These are phyloP conservation scores for Elmis aenea DNA, from an alignment of 2,888 invertebrate species.

Conservation along the genomic window DNA sequence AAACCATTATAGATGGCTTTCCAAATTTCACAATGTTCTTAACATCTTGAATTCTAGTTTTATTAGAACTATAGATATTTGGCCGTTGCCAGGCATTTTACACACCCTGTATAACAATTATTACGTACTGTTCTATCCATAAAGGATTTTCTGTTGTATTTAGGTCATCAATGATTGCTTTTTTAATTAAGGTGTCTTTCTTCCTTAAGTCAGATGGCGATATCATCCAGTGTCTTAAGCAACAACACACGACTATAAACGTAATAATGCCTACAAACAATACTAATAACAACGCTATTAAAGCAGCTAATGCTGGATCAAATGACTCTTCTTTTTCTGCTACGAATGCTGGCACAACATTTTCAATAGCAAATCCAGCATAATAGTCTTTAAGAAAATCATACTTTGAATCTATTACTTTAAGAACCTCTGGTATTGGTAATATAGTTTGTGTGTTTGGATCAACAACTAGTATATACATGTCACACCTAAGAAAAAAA, in stretches of 20 bases:
- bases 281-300: constrained; percentile 80
- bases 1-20: no score
- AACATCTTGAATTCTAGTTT: no score
- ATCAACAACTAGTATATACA: constrained; percentile 80
- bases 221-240: constrained; percentile 81
- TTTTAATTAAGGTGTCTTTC: constrained; percentile 77
- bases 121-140: constrained; percentile 90
- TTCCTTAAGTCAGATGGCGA: constrained; percentile 76
- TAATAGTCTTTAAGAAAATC: constrained; percentile 78
- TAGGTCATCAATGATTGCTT: constrained; percentile 77
- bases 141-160: constrained; percentile 89
- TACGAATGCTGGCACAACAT: constrained; percentile 66
- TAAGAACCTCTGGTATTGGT: constrained; percentile 72
- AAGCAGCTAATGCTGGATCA: constrained; percentile 79
- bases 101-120: no score
- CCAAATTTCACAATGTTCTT: no score
- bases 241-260: constrained; percentile 82
- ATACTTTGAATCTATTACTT: constrained; percentile 78
- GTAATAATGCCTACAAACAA: constrained; percentile 82
- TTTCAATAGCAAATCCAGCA: constrained; percentile 68
- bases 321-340: constrained; percentile 68
- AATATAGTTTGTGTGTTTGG: constrained; percentile 66
- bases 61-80: no score
- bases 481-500: constrained; percentile 66
- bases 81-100: no score